Evolutionary conservation across 2,113 vertebrate genomes (phyloP), one percentile per base, ranked within the genome.

Genomic region (Corythaeola cristata): DNA sequence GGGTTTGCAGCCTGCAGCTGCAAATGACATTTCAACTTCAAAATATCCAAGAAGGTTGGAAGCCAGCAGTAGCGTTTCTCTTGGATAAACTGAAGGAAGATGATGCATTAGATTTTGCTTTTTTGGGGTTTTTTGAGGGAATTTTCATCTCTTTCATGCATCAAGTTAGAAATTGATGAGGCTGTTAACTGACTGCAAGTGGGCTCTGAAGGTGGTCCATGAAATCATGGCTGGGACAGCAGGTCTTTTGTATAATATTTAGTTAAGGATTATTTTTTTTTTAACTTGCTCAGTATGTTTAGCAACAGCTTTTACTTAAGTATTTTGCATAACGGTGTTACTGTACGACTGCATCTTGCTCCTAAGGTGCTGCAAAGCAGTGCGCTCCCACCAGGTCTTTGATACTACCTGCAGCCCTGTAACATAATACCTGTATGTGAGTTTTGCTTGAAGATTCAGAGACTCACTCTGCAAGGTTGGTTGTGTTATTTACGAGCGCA

Each of bases 91-190:
- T 71, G 21, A 84, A 75, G 30, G 35, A 88, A 86, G n/a, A 33
- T 47, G 17, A 32, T 84, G 11, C 30, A 12, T 82, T 82, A 35
- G 41, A 26, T 4, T 68, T 30, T 56, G 18, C 22, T 3, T 15
- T n/a, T 4, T 15, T 58, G 7, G 8, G 33, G 35, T 1, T 12
- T 9, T 24, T 20, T 2, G 0, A 0, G 4, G 66, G 28, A 37
- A 19, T 45, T 74, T 76, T 80, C 32, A 12, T 69, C 30, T 66
- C 41, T 71, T 69, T 64, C 19, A 6, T 45, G 12, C 17, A n/a
- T 75, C 53, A 66, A 59, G n/a, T 55, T 75, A 62, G 30, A 84
- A 84, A 60, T 7, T 22, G 17, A 24, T 50, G 26, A 11, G 15
- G 12, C 52, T 81, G 15, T 60, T 80, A 59, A 52, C 6, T 56